Evolutionary conservation across 2,888 invertebrate species (phyloP).

Genomic region (Panorpa germanica): DNA sequence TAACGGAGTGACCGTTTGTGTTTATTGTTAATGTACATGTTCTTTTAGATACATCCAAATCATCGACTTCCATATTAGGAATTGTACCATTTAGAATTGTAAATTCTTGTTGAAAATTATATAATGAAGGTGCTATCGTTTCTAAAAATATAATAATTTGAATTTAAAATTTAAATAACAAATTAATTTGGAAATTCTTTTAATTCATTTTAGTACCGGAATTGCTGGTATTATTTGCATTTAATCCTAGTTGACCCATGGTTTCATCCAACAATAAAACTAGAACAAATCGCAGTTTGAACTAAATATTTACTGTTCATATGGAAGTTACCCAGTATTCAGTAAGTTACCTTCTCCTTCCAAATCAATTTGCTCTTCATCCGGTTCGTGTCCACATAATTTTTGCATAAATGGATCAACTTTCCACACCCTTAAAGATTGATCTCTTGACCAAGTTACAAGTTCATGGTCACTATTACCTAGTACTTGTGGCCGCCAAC

Average conservation of each 20-base stretch:
- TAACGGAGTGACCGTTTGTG: conserved; percentile 30
- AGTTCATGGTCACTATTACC: conserved; percentile 37
- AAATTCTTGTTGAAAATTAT: conserved; percentile 55
- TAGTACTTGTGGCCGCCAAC: conserved; percentile 56
- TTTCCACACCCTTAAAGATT: conserved; percentile 77
- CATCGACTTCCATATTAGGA: conserved; percentile 43
- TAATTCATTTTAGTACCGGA: too few relatives aligned
- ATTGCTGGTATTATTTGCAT: too few relatives aligned
- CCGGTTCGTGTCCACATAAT: conserved; percentile 53
- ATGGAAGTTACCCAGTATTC: too few relatives aligned
- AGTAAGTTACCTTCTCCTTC: too few relatives aligned
- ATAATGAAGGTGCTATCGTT: conserved; percentile 31
- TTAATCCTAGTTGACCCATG: too few relatives aligned
- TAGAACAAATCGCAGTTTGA: too few relatives aligned
- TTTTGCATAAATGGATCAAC: conserved; percentile 73
- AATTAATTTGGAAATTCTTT: too few relatives aligned
- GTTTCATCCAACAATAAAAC: too few relatives aligned
- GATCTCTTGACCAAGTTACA: conserved; percentile 91
- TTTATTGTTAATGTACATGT: conserved; percentile 36
- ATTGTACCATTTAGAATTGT: conserved; percentile 55
- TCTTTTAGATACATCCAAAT: conserved; percentile 29
- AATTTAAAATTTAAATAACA: too few relatives aligned
- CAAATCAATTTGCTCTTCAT: conserved; percentile 32
- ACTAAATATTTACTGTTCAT: too few relatives aligned
- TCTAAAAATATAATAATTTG: too few relatives aligned